Evolutionary conservation across 1,140 invertebrate genomes (phyloP).

Genomic region (Drosophila albomicans): DNA sequence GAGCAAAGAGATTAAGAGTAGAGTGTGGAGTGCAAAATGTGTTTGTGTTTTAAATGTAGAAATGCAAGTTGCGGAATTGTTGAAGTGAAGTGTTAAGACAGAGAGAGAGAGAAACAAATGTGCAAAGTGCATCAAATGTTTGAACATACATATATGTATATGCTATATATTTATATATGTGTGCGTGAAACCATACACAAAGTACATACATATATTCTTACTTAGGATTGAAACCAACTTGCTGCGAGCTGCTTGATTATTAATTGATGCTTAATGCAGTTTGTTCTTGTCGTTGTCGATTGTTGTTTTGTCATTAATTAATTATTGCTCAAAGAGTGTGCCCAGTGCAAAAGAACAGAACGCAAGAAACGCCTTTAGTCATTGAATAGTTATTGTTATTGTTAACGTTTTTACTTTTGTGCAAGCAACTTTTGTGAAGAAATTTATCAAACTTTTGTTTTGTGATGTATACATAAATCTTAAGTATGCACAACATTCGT

Average conservation of each 20-base stretch:
- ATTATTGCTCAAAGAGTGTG: constrained; percentile 24
- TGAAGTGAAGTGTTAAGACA: constrained; percentile 16
- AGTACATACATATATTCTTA: constrained; percentile 27
- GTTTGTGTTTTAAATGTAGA: constrained; percentile 13
- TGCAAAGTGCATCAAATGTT: constrained; percentile 9
- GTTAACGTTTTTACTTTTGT: neutral
- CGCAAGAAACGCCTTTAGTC: constrained; percentile 12
- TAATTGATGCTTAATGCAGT: neutral
- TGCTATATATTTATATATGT: constrained; percentile 11
- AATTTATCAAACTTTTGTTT: neutral
- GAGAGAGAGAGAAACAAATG: neutral
- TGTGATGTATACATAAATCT: neutral
- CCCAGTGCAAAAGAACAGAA: constrained; percentile 26
- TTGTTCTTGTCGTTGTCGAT: constrained; percentile 3
- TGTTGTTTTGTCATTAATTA: too few relatives aligned
- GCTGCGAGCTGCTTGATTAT: neutral
- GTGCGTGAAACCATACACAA: constrained; percentile 30
- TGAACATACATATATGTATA: constrained; percentile 6
- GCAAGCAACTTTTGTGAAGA: constrained; percentile 21
- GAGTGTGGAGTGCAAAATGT: constrained; percentile 18
- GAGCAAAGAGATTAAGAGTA: constrained; percentile 2
- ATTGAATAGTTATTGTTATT: neutral
- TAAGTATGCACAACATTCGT: constrained; percentile 6
- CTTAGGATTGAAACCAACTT: constrained; percentile 35
- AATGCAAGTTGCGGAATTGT: constrained; percentile 45